These are phyloP conservation scores for Drosophila teissieri DNA, from an alignment of 1,140 invertebrate species.

Conservation along the genomic window DNA sequence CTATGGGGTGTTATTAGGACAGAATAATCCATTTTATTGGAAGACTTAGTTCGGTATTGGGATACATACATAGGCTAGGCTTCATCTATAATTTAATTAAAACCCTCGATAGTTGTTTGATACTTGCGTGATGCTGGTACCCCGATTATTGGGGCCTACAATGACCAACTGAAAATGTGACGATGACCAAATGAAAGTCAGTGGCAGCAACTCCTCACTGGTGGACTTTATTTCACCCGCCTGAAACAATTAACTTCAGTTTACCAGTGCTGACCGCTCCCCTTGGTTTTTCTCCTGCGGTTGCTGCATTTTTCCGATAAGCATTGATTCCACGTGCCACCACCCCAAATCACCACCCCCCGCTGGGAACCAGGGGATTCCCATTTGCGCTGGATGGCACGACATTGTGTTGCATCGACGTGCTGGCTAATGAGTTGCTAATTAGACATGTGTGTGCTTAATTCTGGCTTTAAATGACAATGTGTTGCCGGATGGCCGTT, in stretches of 20 bases:
- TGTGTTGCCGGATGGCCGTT: constrained; percentile 39
- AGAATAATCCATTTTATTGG: not conserved
- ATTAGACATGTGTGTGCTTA: constrained; percentile 69
- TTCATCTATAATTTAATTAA: too few relatives aligned
- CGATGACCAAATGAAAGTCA: constrained; percentile 37
- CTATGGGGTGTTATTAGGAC: too few relatives aligned
- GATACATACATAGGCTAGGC: too few relatives aligned
- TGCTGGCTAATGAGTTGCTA: constrained; percentile 73
- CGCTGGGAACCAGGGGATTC: not conserved
- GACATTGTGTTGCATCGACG: constrained; percentile 61
- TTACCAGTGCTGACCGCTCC: not conserved
- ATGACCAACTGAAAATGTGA: constrained; percentile 62
- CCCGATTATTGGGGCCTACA: constrained; percentile 62
- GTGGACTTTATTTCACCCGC: constrained; percentile 51
- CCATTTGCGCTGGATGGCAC: constrained; percentile 9
- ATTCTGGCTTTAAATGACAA: constrained; percentile 67
- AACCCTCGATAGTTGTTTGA: not conserved
- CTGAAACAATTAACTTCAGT: constrained; percentile 53
- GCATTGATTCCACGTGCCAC: constrained; percentile 54
- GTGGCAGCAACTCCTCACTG: constrained; percentile 26
- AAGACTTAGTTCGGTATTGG: not conserved
- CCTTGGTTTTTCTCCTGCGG: constrained; percentile 8
- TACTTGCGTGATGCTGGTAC: constrained; percentile 27
- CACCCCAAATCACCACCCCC: not conserved
- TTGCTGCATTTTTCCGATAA: constrained; percentile 70